A percentile compares a stretch with the other conserved stretches of the same genome.
These are phyloP conservation scores for Psittacus erithacus DNA, from an alignment of 2,113 vertebrate genomes.

Conservation along the genomic window DNA sequence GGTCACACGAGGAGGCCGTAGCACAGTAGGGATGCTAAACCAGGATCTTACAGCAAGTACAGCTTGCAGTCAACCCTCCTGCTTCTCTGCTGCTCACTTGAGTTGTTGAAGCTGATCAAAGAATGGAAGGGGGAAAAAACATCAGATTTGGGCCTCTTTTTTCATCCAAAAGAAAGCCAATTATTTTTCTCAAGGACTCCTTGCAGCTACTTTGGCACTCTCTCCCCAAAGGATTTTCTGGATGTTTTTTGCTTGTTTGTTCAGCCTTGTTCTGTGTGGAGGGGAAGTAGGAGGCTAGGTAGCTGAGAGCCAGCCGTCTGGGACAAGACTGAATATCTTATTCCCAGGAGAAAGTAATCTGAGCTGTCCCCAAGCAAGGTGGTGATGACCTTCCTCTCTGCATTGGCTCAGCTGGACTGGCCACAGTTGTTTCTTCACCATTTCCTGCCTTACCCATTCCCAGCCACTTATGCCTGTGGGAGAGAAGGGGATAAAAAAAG, in stretches of 20 bases:
- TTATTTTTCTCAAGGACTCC: constrained; percentile 53
- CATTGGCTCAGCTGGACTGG: background rate
- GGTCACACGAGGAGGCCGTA: background rate
- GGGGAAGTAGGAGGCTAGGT: background rate
- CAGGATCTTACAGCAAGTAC: background rate
- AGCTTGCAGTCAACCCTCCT: background rate
- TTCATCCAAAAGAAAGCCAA: constrained; percentile 16
- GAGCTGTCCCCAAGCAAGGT: constrained; percentile 10
- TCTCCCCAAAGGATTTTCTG: constrained; percentile 39
- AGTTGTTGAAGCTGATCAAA: constrained; percentile 26
- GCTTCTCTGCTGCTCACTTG: background rate
- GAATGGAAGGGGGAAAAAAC: background rate
- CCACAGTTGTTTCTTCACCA: background rate
- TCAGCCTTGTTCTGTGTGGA: background rate
- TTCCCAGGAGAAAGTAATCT: constrained; percentile 1
- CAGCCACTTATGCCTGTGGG: background rate
- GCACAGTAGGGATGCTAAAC: background rate
- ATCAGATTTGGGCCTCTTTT: background rate
- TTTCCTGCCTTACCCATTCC: constrained; percentile 19
- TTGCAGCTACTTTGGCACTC: constrained; percentile 5
- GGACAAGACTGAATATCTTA: background rate
- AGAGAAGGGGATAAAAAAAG: background rate
- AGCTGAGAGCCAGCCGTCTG: background rate
- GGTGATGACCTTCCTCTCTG: background rate
- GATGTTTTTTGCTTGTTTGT: constrained; percentile 27